A percentile compares a stretch with the other conserved stretches of the same genome.
These are phyloP conservation scores for Gymnodraco acuticeps DNA, from an alignment of 2,797 vertebrate genomes.

Conservation along the genomic window DNA sequence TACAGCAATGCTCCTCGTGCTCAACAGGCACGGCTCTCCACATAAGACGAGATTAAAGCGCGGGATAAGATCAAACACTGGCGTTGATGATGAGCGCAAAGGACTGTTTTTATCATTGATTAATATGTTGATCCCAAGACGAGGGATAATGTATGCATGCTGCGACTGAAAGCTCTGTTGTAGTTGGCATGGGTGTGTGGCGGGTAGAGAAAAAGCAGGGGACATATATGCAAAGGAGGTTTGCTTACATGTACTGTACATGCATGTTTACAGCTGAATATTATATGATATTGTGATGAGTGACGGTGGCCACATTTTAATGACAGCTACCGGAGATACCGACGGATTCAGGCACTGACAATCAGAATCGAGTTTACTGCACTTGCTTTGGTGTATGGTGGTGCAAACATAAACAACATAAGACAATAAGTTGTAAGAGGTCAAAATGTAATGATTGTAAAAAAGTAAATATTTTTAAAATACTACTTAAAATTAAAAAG, in stretches of 20 bases:
- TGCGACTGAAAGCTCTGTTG: conserved; percentile 22
- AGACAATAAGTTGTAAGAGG: no score
- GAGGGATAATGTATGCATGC: conserved; percentile 57
- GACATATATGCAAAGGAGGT: background rate
- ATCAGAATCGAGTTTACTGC: no score
- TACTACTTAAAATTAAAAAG: no score
- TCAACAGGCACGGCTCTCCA: conserved; percentile 52
- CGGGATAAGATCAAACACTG: conserved; percentile 63
- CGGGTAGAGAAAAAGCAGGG: background rate
- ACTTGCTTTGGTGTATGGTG: no score
- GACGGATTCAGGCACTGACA: conserved; percentile 37
- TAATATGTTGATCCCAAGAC: conserved; percentile 60
- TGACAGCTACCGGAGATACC: conserved; percentile 60
- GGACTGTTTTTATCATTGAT: conserved; percentile 67
- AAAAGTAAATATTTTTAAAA: no score
- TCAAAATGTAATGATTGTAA: no score
- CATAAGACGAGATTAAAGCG: conserved; percentile 67
- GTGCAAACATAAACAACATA: no score
- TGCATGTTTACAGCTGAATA: conserved; percentile 39
- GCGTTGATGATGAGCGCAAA: conserved; percentile 69
- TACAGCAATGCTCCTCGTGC: conserved; percentile 68
- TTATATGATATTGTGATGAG: conserved; percentile 42
- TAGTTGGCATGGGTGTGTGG: conserved; percentile 18
- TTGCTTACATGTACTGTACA: conserved; percentile 17
- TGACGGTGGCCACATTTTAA: conserved; percentile 41